Base-by-base conservation (phyloP, 2,113 vertebrate genomes). In the Noturus placidus region DNA sequence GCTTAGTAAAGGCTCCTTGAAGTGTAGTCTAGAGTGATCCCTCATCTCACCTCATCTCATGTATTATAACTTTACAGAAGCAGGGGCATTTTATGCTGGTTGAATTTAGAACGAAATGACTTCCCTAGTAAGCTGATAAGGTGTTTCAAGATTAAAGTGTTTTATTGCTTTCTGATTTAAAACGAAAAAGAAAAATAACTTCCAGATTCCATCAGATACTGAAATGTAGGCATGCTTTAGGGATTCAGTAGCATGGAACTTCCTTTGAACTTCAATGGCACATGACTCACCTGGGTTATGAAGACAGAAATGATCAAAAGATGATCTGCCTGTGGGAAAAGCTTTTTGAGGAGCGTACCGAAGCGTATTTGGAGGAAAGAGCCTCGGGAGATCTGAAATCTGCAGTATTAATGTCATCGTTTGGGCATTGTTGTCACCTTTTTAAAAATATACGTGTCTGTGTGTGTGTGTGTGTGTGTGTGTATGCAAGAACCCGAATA, bases 191-290 rank as follows among this genome's bases (percentile, higher is more conserved):
- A 72, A 38, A 72, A 35, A 65, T 30, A 14, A 25, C 54, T 50
- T 33, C 22, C 54, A 35, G 33, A 57, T 90, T 86, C 50, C 17
- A 80, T 80, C 25, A 82, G 33, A 87, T 87, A 50, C 65, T 56
- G 67, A 82, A 46, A 56, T 5, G n/a, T 65, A n/a, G 54, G 25
- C 52, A 69, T 57, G 8, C 69, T 59, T 56, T 46, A 85, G 20
- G 25, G 52, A 42, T 86, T 89, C 42, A 74, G 52, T 76, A 69
- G 57, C 54, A 30, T 42, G 35, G 27, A 78, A 76, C 7, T 17
- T 69, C 50, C 33, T 89, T 85, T 90, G 69, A 87, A 86, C 69
- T 82, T 33, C 63, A 87, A 2, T 38, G 22, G 33, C 50, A 85
- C 19, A 17, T 54, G 83, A 83, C 77, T 79, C 57, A 63, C 57